Base-by-base conservation (phyloP, 1,140 invertebrate genomes). In the Cryptotermes secundus region DNA sequence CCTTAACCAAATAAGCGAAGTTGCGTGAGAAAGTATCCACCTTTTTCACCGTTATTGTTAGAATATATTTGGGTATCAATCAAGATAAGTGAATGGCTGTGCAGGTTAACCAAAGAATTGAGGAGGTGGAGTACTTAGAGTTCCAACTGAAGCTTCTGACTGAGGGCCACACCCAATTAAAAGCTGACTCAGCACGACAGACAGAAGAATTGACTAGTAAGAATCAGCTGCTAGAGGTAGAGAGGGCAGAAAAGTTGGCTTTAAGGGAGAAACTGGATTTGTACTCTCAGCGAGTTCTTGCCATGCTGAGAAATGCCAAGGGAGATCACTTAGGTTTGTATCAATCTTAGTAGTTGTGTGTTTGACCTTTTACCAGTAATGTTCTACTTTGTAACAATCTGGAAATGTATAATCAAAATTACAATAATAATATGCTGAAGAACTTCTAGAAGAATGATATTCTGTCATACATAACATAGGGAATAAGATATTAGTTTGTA, bases 191-290 rank as follows among this genome's bases (percentile, higher is more conserved):
- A 53, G 82, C 82, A 22, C 84, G 86, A 3, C 86, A 86, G 24
- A 84, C 83, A 81, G 83, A 82, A 10, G 85, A 87, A 83, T 85
- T 85, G 42, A 79, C 82, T 1, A 87, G 89, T 14, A 85, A 88
- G 16, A 88, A 89, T 53, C 87, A 88, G 79, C 86, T 88, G 86
- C 89, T 95, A 85, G 91, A 92, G 53, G 92, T 93, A 2, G 95
- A 95, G 87, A 90, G 92, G 1, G 90, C 93, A 7, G 95, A 95
- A 83, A 94, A 95, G 45, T 90, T 93, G 26, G 93, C 94, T 42
- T 93, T 94, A 72, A 92, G 94, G 85, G 92, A 94, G 81, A 95
- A 96, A 89, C 89, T 96, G 34, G 93, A 95, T 86, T 91, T 91
- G 42, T 96, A 96, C 87, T 93, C 94, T 1, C 92, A 94, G 85